Evolutionary conservation across 2,797 vertebrate genomes (phyloP), one percentile per base, ranked within the genome.

Genomic region (Rousettus madagascariensis): DNA sequence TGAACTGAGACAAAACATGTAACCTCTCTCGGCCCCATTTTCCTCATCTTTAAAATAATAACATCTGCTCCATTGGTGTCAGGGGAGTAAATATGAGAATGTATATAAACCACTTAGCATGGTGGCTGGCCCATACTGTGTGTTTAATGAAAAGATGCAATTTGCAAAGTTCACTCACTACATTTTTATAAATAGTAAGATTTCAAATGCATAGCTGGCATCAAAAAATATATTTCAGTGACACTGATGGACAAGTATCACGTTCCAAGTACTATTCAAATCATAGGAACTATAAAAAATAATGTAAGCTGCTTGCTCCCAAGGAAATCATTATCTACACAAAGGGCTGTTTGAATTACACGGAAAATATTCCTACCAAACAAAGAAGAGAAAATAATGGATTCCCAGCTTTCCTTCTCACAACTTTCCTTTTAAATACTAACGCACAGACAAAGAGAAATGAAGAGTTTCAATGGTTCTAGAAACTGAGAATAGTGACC

Each of bases 221-320:
- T 84, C 8, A 87, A 93, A 90, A 83, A 83, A 65, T 26, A 74
- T 68, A 87, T 78, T 86, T 91, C 90, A 75, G 13, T 71, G 38
- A 75, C 8, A 83, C 30, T 69, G 55, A 63, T 61, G 8, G 24
- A 61, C 53, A 93, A 57, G 55, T 24, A 78, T 9, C 69, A 3
- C 79, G 28, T 80, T 90, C 49, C 30, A 87, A 90, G 17, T 65
- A 65, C 36, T 87, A 92, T 53, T 49, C 65, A 92, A 84, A 80
- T 78, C 68, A 75, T 28, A 1, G 33, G 24, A 75, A 85, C n/a
- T 66, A 38, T 86, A 63, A 96, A 91, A 51, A 89, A 69, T 59
- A 94, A 69, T 49, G 1, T 6, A 63, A 88, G 20, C 26, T 46
- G 3, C 11, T 61, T 83, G 69, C 8, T 83, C 5, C 12, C 33